These are phyloP conservation scores for Microcebus griseorufus DNA, from an alignment of 2,113 vertebrate species.

Conservation along the genomic window DNA sequence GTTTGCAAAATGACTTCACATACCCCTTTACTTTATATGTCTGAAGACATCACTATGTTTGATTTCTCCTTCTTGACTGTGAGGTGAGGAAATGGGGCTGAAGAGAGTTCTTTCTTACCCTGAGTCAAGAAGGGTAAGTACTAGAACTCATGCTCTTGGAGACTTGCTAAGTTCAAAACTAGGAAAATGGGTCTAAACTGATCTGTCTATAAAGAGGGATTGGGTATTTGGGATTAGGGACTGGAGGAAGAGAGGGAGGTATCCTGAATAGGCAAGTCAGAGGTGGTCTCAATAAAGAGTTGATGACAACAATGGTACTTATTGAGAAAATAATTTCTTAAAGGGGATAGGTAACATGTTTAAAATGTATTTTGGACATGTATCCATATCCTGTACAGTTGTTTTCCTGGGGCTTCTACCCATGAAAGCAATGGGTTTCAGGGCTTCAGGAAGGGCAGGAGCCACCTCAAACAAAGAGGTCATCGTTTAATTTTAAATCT, in stretches of 20 bases:
- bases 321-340: neutral
- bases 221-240: neutral
- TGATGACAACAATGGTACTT: neutral
- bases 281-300: neutral
- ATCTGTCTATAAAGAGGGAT: neutral
- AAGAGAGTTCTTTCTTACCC: neutral
- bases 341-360: neutral
- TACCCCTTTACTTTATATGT: neutral
- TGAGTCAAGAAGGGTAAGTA: neutral
- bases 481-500: slow-evolving; percentile 13
- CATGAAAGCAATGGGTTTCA: neutral
- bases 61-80: neutral
- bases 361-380: neutral
- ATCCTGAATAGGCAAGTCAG: neutral
- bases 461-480: neutral
- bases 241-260: neutral
- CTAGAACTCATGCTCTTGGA: neutral
- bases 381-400: neutral
- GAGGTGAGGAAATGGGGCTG: neutral
- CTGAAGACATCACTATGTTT: neutral
- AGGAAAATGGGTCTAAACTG: neutral
- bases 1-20: neutral
- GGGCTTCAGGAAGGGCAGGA: neutral
- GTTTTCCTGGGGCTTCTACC: neutral
- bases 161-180: neutral